Conservation (phyloP, 2,888 invertebrate species). For the Ptychoptera albimana region DNA sequence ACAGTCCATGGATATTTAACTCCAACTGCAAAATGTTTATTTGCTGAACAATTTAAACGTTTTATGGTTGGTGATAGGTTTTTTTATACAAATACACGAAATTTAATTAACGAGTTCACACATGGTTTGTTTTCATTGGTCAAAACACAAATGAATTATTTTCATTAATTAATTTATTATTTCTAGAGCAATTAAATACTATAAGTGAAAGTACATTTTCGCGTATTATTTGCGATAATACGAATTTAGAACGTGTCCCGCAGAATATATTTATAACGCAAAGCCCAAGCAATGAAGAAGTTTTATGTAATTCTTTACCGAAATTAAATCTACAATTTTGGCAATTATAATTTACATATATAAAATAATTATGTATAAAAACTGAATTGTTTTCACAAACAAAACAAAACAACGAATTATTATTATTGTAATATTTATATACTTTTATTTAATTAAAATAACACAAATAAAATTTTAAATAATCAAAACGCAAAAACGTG, state of each 20-base stretch:
- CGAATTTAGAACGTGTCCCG: constrained; percentile 36
- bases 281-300: not conserved
- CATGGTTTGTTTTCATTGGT: too few relatives aligned
- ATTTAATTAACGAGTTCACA: too few relatives aligned
- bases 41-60: constrained; percentile 53
- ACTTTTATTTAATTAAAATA: too few relatives aligned
- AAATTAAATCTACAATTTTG: not conserved
- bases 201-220: constrained; percentile 44
- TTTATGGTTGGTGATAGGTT: constrained; percentile 51
- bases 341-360: not conserved
- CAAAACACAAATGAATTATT: too few relatives aligned
- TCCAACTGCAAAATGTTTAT: constrained; percentile 52
- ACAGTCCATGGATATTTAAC: constrained; percentile 44
- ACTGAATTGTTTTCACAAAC: too few relatives aligned
- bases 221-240: constrained; percentile 48
- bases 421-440: too few relatives aligned
- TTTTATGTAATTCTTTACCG: not conserved
- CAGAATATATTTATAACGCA: constrained; percentile 1
- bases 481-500: too few relatives aligned
- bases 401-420: too few relatives aligned
- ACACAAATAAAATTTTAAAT: too few relatives aligned
- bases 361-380: too few relatives aligned
- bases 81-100: constrained; percentile 47
- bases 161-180: constrained; percentile 2
- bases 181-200: constrained; percentile 36